These are phyloP conservation scores for Zaprionus capensis DNA, from an alignment of 1,140 invertebrate species.

Conservation along the genomic window DNA sequence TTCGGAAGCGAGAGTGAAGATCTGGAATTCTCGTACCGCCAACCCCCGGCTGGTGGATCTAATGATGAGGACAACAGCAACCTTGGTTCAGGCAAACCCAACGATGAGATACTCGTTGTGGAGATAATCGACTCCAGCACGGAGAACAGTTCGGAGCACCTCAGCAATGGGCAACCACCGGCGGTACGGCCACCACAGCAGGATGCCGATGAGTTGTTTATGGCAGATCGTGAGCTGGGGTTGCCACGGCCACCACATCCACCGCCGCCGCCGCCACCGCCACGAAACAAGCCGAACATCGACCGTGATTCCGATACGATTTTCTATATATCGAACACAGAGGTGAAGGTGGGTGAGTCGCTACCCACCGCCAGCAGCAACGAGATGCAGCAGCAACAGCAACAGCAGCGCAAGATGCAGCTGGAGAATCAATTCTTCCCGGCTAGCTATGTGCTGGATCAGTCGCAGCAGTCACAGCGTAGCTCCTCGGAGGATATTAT, in stretches of 20 bases:
- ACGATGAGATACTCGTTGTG: constrained; percentile 79
- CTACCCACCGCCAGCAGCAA: constrained; percentile 57
- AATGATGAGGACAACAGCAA: constrained; percentile 3
- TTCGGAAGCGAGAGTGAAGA: constrained; percentile 79
- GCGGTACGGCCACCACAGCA: constrained; percentile 55
- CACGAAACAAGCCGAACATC: constrained; percentile 57
- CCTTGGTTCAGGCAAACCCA: constrained; percentile 14
- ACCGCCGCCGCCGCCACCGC: constrained; percentile 54
- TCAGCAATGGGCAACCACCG: constrained; percentile 25
- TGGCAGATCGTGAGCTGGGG: constrained; percentile 60
- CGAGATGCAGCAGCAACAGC: constrained; percentile 43
- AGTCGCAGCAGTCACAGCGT: constrained; percentile 20
- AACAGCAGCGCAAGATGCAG: constrained; percentile 64
- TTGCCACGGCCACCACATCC: constrained; percentile 45
- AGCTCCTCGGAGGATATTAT: constrained; percentile 74
- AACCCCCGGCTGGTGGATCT: constrained; percentile 38
- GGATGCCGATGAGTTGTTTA: constrained; percentile 70
- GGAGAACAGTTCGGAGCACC: constrained; percentile 47
- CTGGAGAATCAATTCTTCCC: constrained; percentile 83
- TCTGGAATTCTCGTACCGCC: constrained; percentile 76
- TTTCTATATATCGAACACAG: constrained; percentile 84
- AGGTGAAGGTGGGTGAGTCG: constrained; percentile 83
- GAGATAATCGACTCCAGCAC: constrained; percentile 76
- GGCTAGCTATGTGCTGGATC: constrained; percentile 69
- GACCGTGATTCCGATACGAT: constrained; percentile 83